phyloP scores from a whole-genome alignment of 2,113 vertebrate species.

The Nematolebias whitei region DNA sequence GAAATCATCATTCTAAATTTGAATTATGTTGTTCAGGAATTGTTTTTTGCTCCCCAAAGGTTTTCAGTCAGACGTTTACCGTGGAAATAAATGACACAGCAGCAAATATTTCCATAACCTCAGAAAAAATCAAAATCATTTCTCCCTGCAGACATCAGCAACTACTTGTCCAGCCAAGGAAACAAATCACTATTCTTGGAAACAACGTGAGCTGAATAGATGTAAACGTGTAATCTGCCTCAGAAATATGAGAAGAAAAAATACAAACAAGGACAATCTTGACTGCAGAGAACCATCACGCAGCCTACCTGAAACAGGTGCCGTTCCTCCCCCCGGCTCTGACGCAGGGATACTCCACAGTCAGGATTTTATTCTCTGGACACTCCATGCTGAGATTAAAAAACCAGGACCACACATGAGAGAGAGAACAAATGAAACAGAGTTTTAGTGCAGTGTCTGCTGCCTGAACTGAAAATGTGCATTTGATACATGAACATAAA shows the following conservation, averaged over 20 bases:
- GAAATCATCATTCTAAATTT: not conserved
- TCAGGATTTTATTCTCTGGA: slow-evolving; percentile 80
- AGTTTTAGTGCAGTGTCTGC: not conserved
- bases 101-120: slow-evolving; percentile 25
- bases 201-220: slow-evolving; percentile 1
- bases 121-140: slow-evolving; percentile 16
- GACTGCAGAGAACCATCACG: not conserved
- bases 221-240: not conserved
- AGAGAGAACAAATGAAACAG: not conserved
- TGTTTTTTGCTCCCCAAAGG: slow-evolving; percentile 13
- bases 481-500: no score
- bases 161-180: slow-evolving; percentile 19
- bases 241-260: not conserved
- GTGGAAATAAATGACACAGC: slow-evolving; percentile 38
- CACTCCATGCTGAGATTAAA: slow-evolving; percentile 67
- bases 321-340: slow-evolving; percentile 71
- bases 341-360: slow-evolving; percentile 78
- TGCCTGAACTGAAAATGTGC: not conserved
- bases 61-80: slow-evolving; percentile 22
- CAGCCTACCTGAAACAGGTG: slow-evolving; percentile 79
- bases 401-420: slow-evolving; percentile 1
- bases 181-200: slow-evolving; percentile 31
- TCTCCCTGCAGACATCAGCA: slow-evolving; percentile 12
- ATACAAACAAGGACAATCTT: not conserved
- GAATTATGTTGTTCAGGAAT: slow-evolving; percentile 23